Base-by-base conservation (phyloP, 2,113 vertebrate genomes). In the Ageneiosus marmoratus region DNA sequence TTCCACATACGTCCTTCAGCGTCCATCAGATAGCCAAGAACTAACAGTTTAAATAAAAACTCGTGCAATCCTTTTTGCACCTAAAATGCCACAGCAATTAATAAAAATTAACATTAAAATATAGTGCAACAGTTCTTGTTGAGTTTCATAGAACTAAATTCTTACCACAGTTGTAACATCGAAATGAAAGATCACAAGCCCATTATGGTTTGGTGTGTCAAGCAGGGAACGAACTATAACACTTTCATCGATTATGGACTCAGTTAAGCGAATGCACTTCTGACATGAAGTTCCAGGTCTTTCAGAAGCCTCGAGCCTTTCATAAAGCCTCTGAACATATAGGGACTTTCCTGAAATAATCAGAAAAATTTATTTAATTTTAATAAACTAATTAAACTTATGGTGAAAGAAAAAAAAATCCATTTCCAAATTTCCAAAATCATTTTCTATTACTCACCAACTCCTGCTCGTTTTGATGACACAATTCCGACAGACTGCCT, bases 111-210 rank as follows among this genome's bases (percentile, higher is more conserved):
- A 93, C 37, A 70, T 46, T 44, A 65, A 69, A 58, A 56, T 62
- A 46, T 48, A 34, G 24, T 60, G 18, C 5, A 58, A n/a, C 16
- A 69, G 9, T 22, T 88, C 84, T 0, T 88, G 63, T 24, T 27
- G 22, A 18, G 12, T 80, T 10, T 80, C 22, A 55, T 8, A 15
- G 0, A 80, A 55, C 18, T 34, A 20, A 65, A 53, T 62, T 58
- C 95, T 96, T 92, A 98, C 98, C 58, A 96, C 95, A 58, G 97
- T 95, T 37, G 97, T 97, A 88, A 99, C 88, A 56, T 99, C 98
- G 15, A 99, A 93, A 89, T 98, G 97, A 88, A 97, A 96, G 46
- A 99, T 92, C 69, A 93, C 85, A 0, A 96, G 94, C 3, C 88
- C 87, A 2, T 83, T 90, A 80, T 90, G 86, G 0, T 96, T 92